phyloP scores from a whole-genome alignment of 2,888 invertebrate genomes.

The Nasonovia ribisnigri region DNA sequence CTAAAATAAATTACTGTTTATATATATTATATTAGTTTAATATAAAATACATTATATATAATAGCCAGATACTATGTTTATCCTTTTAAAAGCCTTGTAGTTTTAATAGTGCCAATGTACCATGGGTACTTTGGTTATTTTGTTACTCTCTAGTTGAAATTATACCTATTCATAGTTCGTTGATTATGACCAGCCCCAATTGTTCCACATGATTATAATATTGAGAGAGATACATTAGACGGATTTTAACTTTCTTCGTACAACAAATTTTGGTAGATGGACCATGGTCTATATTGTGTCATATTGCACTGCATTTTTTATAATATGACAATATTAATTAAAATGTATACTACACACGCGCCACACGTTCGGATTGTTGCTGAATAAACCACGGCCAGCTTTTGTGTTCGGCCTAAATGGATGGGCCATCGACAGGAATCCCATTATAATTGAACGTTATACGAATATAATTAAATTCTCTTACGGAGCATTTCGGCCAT shows the following conservation, averaged over 20 bases:
- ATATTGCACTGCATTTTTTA: background rate
- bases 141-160: no score
- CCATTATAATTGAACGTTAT: background rate
- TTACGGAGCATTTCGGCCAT: background rate
- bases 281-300: no score
- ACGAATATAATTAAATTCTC: background rate
- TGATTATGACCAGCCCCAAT: background rate
- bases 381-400: background rate
- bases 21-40: no score
- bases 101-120: no score
- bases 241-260: background rate
- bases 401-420: background rate
- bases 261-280: background rate
- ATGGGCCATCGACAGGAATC: background rate
- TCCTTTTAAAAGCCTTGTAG: background rate
- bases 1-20: no score
- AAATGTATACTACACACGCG: background rate
- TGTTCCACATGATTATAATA: background rate
- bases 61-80: background rate
- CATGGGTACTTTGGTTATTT: background rate
- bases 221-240: background rate
- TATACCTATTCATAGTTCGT: no score
- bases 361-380: background rate
- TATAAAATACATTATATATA: no score
- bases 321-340: slow-evolving; percentile 3